Percentiles rank a stretch among this genome's conserved stretches.
Conservation (phyloP, 1,140 invertebrate genomes). For the Drosophila takahashii region DNA sequence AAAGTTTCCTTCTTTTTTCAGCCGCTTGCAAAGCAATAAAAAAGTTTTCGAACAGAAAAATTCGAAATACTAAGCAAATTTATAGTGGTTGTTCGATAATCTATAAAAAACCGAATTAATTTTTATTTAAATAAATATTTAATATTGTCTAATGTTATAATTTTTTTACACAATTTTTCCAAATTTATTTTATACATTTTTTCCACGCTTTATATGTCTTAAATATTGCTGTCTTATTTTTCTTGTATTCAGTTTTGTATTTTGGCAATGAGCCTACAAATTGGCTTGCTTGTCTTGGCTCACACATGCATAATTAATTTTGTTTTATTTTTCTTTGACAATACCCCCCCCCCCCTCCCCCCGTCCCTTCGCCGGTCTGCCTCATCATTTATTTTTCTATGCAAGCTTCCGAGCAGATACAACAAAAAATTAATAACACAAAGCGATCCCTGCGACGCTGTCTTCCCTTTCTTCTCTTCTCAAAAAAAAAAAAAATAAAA, state of each 20-base stretch:
- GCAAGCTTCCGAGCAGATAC: conserved; percentile 46
- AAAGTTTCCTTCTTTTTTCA: conserved; percentile 50
- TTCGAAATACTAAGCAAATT: conserved; percentile 27
- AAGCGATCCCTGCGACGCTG: conserved; percentile 33
- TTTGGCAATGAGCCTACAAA: conserved; percentile 78
- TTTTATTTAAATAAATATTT: no score
- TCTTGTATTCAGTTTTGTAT: conserved; percentile 33
- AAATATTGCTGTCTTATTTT: conserved; percentile 6
- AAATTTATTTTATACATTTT: neutral
- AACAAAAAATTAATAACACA: conserved; percentile 51
- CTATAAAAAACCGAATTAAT: no score
- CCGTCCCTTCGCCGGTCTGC: neutral
- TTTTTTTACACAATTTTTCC: neutral
- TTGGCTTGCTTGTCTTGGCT: conserved; percentile 70
- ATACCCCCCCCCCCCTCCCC: conserved; percentile 9
- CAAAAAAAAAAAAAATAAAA: neutral
- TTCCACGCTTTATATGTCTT: neutral
- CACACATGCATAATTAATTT: conserved; percentile 71
- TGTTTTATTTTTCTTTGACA: conserved; percentile 49
- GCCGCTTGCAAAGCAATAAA: conserved; percentile 55
- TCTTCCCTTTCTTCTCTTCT: conserved; percentile 21
- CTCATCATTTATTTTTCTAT: conserved; percentile 39
- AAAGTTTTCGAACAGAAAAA: conserved; percentile 20
- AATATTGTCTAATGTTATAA: neutral
- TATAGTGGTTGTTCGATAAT: neutral